Evolutionary conservation across 2,888 invertebrate genomes (phyloP).

Genomic region (Drosophila helvetica): DNA sequence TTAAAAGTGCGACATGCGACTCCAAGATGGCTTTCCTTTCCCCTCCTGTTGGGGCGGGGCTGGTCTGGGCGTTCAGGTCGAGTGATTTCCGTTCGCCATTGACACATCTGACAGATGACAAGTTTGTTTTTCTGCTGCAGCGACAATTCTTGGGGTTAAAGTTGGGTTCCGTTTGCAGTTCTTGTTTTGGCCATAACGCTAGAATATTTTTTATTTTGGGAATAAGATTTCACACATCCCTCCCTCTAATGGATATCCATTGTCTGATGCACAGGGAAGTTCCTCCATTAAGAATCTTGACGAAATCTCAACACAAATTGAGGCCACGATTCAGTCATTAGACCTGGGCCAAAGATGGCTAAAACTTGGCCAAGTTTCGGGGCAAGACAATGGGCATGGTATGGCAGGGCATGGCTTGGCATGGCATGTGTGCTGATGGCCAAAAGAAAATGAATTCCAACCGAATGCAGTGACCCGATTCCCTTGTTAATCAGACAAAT

Average conservation of each 20-base stretch:
- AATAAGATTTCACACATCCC: background rate
- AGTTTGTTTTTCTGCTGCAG: conserved; percentile 32
- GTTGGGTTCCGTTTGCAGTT: conserved; percentile 16
- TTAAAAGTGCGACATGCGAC: conserved; percentile 60
- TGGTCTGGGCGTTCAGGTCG: conserved; percentile 42
- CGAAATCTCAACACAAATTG: conserved; percentile 27
- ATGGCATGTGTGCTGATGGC: background rate
- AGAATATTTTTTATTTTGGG: background rate
- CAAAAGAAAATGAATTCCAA: conserved; percentile 11
- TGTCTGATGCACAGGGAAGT: background rate
- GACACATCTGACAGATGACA: conserved; percentile 33
- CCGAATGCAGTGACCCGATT: conserved; percentile 54
- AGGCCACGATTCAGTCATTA: conserved; percentile 38
- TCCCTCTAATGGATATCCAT: background rate
- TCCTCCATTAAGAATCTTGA: too few relatives aligned
- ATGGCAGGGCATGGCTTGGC: background rate
- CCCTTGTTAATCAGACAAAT: conserved; percentile 57
- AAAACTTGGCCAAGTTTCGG: conserved; percentile 2
- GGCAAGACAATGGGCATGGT: background rate
- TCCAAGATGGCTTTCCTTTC: too few relatives aligned
- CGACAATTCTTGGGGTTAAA: conserved; percentile 5
- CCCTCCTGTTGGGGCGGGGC: background rate
- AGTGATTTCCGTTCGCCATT: conserved; percentile 59
- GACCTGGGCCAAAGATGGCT: conserved; percentile 14
- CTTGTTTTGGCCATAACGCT: background rate